phyloP scores from a whole-genome alignment of 2,797 vertebrate species.

The Dipus sagitta region DNA sequence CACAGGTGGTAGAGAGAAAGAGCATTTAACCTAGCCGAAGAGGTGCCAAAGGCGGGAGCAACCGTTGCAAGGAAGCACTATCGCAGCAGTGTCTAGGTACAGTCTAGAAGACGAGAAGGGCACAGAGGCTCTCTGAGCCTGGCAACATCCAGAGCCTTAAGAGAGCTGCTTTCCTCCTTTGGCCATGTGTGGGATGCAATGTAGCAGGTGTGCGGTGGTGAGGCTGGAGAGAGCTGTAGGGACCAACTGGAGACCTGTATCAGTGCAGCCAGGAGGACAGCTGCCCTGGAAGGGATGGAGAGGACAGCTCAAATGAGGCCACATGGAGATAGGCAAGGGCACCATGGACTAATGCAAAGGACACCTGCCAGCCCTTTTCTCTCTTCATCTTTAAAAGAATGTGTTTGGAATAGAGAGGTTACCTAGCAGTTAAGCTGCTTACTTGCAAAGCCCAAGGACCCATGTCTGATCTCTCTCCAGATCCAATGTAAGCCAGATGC shows the following conservation, averaged over 20 bases:
- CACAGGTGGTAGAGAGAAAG: not conserved
- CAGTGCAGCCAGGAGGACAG: not conserved
- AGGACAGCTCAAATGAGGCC: not conserved
- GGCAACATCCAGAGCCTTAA: not conserved
- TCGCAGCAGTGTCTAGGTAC: no score
- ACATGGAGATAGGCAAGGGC: no score
- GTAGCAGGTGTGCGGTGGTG: not conserved
- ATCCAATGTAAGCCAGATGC: no score
- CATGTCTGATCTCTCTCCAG: no score
- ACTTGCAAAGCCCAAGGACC: no score
- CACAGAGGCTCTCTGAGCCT: no score
- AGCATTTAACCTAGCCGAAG: not conserved
- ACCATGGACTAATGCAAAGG: no score
- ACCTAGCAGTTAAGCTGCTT: no score
- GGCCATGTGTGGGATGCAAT: not conserved
- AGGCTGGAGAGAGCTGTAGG: not conserved
- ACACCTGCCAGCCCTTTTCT: not conserved
- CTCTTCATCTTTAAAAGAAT: not conserved
- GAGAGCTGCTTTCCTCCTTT: not conserved
- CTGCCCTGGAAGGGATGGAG: fast-evolving
- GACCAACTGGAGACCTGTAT: not conserved
- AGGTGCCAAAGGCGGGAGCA: not conserved
- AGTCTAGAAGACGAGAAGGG: no score
- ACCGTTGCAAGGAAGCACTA: not conserved
- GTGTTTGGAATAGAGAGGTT: not conserved